Base-by-base conservation (phyloP, 1,140 invertebrate genomes). In the Drosophila elegans region DNA sequence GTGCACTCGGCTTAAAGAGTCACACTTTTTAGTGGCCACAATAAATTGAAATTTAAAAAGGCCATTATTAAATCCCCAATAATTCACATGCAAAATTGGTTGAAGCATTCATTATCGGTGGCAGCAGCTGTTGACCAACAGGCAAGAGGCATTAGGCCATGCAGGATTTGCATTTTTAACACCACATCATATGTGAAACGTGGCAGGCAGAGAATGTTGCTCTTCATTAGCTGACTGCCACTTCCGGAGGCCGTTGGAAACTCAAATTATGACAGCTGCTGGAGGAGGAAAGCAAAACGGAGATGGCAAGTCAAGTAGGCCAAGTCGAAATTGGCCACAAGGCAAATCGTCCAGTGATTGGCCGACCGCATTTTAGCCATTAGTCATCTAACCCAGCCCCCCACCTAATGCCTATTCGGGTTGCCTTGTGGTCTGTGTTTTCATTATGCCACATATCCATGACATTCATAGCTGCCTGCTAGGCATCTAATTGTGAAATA, bases 1-100 rank as follows among this genome's bases (percentile, higher is more conserved):
- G 72, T 76, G 49, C 59, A 76, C n/a, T n/a, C n/a, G n/a, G n/a
- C n/a, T n/a, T n/a, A n/a, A n/a, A n/a, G 76, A 83, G 80, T 52
- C 13, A 10, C 32, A 16, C 32, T 52, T 36, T 52, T 52, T 6
- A 52, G 32, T 72, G 72, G 56, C 57, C 80, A 75, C 69, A 83
- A 84, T 82, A 84, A 83, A 83, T 83, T 67, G 78, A 48, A 83
- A 66, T 83, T 83, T 83, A 83, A 83, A 83, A 80, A 83, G 80
- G 61, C 60, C 61, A 79, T 78, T 83, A 83, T 83, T 83, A 83
- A 83, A 79, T 83, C 53, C 71, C 82, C 66, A 83, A 83, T 84
- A 84, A 84, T 79, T 84, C 80, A 84, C 71, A 38, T 21, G 16
- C 59, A 25, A 49, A 55, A 52, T 55, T 66, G 27, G 60, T 79